Base-by-base conservation (phyloP, 2,888 invertebrate genomes). In the Cyaniris semiargus region DNA sequence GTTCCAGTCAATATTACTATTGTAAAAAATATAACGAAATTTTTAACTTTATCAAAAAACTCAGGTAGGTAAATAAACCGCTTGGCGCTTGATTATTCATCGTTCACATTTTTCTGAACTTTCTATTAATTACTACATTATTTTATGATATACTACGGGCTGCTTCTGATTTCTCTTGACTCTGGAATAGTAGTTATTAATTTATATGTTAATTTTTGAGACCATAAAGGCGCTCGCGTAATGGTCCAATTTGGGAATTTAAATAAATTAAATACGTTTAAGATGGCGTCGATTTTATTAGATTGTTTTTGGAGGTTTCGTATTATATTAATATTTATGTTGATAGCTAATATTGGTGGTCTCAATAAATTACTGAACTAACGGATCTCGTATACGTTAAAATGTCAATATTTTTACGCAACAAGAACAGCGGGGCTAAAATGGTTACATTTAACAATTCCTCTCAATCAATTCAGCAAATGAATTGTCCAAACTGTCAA, bases 101-200 rank as follows among this genome's bases (percentile, higher is more conserved):
- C 53, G 31, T 76, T 70, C 38, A 74, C 21, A 5, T 34, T 53
- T 53, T 74, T 31, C 27, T 23, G 7, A 74, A 74, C 74, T 74
- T 74, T 74, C 74, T 74, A 53, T 74, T 74, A 74, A 74, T 74
- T 74, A 74, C 74, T 53, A 53, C 74, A 74, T 58, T 77, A 77
- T 77, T 77, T 77, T 74, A 77, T 72, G 77, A 77, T 77, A 72
- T 58, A 56, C 60, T 13, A 58, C 71, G 58, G 72, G 31, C 53
- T 74, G 77, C 77, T 77, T 77, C 77, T 77, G 77, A 74, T 76
- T 76, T 76, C 76, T 76, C 76, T 76, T 58, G 27, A 72, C 31
- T 56, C 27, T 58, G 56, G 34, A 71, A 71, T 76, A 27, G 71
- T 76, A 72, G 76, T 72, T 38, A 72, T 76, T 76, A 76, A 76